phyloP scores from a whole-genome alignment of 1,140 invertebrate species.

The Drosophila asahinai region DNA sequence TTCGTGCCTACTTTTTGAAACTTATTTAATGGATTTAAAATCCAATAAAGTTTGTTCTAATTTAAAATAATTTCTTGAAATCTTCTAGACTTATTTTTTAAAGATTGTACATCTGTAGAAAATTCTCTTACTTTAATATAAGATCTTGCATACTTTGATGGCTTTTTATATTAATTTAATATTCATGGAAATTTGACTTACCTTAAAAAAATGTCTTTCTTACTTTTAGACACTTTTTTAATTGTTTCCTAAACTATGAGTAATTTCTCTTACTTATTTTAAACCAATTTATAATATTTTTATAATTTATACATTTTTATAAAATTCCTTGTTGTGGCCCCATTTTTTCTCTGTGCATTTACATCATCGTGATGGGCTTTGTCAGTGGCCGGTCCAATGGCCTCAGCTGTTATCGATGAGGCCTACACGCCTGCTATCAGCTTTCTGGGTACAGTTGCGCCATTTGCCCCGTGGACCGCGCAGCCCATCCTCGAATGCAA shows the following conservation, averaged over 20 bases:
- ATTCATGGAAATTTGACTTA: too few species aligned
- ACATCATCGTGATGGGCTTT: slow-evolving; percentile 36
- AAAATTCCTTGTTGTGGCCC: neutral
- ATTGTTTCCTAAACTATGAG: too few species aligned
- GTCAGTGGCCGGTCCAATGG: slow-evolving; percentile 58
- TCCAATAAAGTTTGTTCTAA: too few species aligned
- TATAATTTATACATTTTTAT: neutral
- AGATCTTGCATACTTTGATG: too few species aligned
- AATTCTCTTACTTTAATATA: too few species aligned
- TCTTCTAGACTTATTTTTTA: too few species aligned
- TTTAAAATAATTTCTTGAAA: too few species aligned
- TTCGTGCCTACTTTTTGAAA: too few species aligned
- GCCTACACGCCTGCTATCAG: slow-evolving; percentile 41
- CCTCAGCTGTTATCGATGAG: slow-evolving; percentile 76
- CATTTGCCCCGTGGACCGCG: slow-evolving; percentile 15
- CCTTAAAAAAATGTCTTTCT: neutral
- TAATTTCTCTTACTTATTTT: too few species aligned
- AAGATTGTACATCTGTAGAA: too few species aligned
- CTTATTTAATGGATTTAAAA: too few species aligned
- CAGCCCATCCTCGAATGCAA: slow-evolving; percentile 1
- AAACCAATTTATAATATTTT: neutral
- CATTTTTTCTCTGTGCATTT: slow-evolving; percentile 5
- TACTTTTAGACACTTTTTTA: neutral
- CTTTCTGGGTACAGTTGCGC: slow-evolving; percentile 66
- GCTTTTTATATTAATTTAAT: too few species aligned